phyloP scores from a whole-genome alignment of 1,140 invertebrate species.

The Brachystomella parvula region DNA sequence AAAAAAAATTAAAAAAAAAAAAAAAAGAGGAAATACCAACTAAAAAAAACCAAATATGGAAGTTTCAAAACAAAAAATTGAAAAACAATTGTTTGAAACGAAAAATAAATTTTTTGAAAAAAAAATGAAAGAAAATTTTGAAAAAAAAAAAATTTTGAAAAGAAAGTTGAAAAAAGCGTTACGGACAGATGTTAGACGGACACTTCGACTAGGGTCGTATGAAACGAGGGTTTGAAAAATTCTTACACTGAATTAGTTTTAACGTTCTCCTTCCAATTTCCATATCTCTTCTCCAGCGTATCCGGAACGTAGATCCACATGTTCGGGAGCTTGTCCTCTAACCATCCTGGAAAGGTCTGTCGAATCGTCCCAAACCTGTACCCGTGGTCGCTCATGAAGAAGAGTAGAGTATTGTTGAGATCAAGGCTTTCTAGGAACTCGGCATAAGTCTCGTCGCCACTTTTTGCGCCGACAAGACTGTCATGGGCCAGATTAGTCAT shows the following conservation, averaged over 20 bases:
- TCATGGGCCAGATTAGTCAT: conserved; percentile 26
- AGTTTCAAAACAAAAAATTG: no score
- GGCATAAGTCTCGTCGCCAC: conserved; percentile 13
- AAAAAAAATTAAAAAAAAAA: conserved; percentile 1
- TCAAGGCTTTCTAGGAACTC: conserved; percentile 12
- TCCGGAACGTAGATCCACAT: conserved; percentile 29
- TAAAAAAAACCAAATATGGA: background rate
- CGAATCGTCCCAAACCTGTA: conserved; percentile 25
- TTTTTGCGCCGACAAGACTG: conserved; percentile 10
- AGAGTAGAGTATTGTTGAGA: conserved; percentile 29
- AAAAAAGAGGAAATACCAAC: background rate
- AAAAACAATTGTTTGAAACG: no score
- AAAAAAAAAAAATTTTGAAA: background rate
- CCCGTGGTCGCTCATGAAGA: conserved; percentile 37
- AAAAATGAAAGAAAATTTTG: conserved; percentile 2
- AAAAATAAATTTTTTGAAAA: no score
- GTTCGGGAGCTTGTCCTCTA: conserved; percentile 35
- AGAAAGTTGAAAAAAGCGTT: no score
- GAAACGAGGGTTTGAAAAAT: no score
- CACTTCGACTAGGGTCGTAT: no score
- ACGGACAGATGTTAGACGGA: no score
- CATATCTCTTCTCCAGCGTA: conserved; percentile 3
- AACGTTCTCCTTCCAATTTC: conserved; percentile 11
- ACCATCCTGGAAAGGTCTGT: conserved; percentile 33
- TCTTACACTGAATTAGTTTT: conserved; percentile 21